Evolutionary conservation across 2,797 vertebrate genomes (phyloP).

Genomic region (Malacoraja senta): DNA sequence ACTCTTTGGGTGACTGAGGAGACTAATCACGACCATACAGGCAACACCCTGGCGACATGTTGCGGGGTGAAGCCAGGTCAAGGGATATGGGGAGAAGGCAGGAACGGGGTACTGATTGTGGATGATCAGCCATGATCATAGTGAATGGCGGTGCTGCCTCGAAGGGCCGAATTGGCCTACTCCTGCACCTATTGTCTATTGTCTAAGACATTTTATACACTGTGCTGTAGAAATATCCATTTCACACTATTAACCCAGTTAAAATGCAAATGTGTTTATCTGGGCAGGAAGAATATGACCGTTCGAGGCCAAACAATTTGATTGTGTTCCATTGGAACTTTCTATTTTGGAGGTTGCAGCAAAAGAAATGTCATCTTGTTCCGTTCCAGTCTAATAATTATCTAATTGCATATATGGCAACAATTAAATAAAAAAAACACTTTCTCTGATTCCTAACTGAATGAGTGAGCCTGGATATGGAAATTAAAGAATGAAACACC

Average conservation of each 20-base stretch:
- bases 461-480: not conserved
- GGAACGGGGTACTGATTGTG: no score
- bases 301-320: not conserved
- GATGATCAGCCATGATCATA: no score
- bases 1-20: no score
- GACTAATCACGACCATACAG: no score
- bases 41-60: no score
- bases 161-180: no score
- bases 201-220: not conserved
- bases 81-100: no score
- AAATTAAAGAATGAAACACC: not conserved
- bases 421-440: not conserved
- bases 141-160: no score
- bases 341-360: not conserved
- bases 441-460: not conserved
- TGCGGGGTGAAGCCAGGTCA: no score
- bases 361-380: not conserved
- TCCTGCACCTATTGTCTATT: no score
- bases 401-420: constrained; percentile 8
- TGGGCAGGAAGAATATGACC: not conserved
- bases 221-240: not conserved
- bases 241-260: not conserved
- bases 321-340: not conserved
- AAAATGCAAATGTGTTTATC: not conserved
- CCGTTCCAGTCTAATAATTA: not conserved